Percentiles rank a stretch among this genome's conserved stretches.
Evolutionary conservation across 2,888 invertebrate genomes (phyloP).

Genomic region (Heliconius hortense): DNA sequence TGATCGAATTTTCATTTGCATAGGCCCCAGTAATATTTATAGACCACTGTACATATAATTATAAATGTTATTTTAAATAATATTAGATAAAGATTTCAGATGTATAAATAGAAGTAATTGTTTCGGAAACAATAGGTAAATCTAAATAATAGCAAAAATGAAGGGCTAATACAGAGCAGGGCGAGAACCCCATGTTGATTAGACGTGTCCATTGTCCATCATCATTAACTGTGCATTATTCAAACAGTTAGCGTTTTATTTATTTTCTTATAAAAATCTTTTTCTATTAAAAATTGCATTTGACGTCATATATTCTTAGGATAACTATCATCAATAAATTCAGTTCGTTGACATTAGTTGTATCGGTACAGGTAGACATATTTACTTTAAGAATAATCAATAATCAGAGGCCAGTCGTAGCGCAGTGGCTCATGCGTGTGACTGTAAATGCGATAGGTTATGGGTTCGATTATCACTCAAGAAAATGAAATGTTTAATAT

Average conservation of each 20-base stretch:
- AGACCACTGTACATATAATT: constrained; percentile 29
- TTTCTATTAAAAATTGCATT: background rate
- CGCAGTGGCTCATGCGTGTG: too few species aligned
- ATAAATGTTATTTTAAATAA: background rate
- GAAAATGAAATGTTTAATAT: too few species aligned
- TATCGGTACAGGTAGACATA: background rate
- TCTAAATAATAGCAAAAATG: constrained; percentile 31
- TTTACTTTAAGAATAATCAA: background rate
- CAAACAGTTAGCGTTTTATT: constrained; percentile 26
- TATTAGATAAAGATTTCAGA: background rate
- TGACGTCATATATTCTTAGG: background rate
- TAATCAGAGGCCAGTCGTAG: too few species aligned
- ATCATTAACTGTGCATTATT: constrained; percentile 59
- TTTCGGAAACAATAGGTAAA: background rate
- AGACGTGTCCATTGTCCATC: constrained; percentile 55
- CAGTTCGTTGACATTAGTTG: background rate
- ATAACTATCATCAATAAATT: background rate
- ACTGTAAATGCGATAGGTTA: too few species aligned
- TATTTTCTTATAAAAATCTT: constrained; percentile 9
- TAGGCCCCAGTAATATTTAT: constrained; percentile 54
- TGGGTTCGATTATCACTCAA: too few species aligned
- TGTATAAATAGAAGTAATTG: background rate
- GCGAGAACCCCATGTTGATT: constrained; percentile 51
- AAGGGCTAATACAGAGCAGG: constrained; percentile 34
- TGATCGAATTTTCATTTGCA: constrained; percentile 69